These are phyloP conservation scores for Drosophila ficusphila DNA, from an alignment of 1,140 invertebrate genomes.

Conservation along the genomic window DNA sequence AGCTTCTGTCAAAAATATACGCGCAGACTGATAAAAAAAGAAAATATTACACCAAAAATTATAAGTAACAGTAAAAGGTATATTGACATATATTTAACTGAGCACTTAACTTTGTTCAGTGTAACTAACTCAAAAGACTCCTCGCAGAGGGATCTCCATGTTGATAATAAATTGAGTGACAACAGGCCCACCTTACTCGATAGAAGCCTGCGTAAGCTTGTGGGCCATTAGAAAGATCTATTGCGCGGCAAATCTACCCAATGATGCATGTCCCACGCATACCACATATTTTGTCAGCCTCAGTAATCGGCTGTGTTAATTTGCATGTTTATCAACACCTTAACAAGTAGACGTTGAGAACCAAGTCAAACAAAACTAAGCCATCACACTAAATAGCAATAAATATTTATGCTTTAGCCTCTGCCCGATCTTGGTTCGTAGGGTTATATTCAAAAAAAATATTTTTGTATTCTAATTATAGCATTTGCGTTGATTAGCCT, in stretches of 20 bases:
- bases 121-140: background rate
- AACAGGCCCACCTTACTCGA: conserved; percentile 10
- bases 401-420: conserved; percentile 48
- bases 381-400: conserved; percentile 75
- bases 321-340: conserved; percentile 75
- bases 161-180: conserved; percentile 6
- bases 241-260: conserved; percentile 17
- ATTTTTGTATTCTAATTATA: conserved; percentile 24
- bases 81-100: background rate
- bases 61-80: background rate
- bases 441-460: conserved; percentile 19
- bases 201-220: conserved; percentile 27
- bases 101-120: conserved; percentile 7
- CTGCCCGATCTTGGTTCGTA: background rate
- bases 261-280: conserved; percentile 26
- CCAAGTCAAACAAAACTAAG: conserved; percentile 39
- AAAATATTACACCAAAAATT: conserved; percentile 16
- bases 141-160: background rate
- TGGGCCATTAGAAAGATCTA: conserved; percentile 29
- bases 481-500: conserved; percentile 46
- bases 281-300: conserved; percentile 53
- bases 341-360: conserved; percentile 62
- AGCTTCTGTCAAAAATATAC: conserved; percentile 67
- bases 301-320: conserved; percentile 60
- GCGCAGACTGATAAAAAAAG: conserved; percentile 68